Evolutionary conservation across 1,140 invertebrate species (phyloP).

Genomic region (Ceratosolen solmsi): DNA sequence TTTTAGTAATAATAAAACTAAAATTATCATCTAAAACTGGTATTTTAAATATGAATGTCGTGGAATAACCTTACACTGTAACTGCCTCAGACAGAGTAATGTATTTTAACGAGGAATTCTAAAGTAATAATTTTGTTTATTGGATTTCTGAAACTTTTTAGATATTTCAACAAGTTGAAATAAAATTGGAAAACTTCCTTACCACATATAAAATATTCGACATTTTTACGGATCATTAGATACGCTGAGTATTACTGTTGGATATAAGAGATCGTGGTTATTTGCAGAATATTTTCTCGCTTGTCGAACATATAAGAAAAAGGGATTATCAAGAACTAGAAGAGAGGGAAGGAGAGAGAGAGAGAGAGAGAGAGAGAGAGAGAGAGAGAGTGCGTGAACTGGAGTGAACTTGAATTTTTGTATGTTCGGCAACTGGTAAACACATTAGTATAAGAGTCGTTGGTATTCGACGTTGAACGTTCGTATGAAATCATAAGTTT

Average conservation of each 20-base stretch:
- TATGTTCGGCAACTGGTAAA: conserved; percentile 44
- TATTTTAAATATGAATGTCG: conserved; percentile 39
- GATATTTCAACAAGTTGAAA: conserved; percentile 47
- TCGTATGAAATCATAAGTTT: conserved; percentile 29
- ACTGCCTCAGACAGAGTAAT: conserved; percentile 43
- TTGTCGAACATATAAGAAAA: conserved; percentile 24
- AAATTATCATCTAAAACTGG: too few species aligned
- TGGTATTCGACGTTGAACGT: conserved; percentile 19
- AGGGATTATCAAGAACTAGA: neutral
- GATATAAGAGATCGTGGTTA: conserved; percentile 20
- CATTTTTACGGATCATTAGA: conserved; percentile 51
- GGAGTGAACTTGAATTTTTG: conserved; percentile 38
- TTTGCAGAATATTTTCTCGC: conserved; percentile 47
- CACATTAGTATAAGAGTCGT: conserved; percentile 46
- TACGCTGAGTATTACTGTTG: conserved; percentile 9
- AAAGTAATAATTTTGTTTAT: conserved; percentile 46
- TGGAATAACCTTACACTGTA: conserved; percentile 24
- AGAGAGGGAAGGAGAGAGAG: conserved; percentile 37
- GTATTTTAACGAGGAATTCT: conserved; percentile 46
- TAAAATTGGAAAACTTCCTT: conserved; percentile 46
- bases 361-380: conserved; percentile 27
- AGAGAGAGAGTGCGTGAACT: conserved; percentile 33
- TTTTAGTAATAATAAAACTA: too few species aligned
- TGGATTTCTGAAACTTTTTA: conserved; percentile 40
- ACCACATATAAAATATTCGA: conserved; percentile 34